phyloP scores from a whole-genome alignment of 2,113 vertebrate species.

The Neotoma lepida region DNA sequence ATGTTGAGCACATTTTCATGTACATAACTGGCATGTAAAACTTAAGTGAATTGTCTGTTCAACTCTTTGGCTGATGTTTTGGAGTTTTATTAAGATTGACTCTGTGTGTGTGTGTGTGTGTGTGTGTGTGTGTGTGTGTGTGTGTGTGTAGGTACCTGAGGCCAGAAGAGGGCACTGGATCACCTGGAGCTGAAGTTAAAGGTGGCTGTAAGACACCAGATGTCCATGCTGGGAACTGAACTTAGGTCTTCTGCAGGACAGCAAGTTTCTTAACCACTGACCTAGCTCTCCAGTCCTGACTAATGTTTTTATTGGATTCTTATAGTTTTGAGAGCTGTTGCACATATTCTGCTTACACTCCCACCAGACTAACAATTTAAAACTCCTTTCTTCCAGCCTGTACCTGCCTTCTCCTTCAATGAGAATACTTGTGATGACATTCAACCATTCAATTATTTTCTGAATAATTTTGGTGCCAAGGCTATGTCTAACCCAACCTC shows the following conservation, averaged over 20 bases:
- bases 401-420: not conserved
- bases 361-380: not conserved
- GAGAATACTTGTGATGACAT: not conserved
- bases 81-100: not conserved
- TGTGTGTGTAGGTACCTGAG: not conserved
- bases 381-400: not conserved
- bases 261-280: not conserved
- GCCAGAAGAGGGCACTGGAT: not conserved
- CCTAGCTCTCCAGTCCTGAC: not conserved
- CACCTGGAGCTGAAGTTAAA: not conserved
- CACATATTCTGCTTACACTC: not conserved
- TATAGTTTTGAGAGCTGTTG: not conserved
- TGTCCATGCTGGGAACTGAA: not conserved
- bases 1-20: conserved; percentile 5
- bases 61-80: not conserved
- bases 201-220: not conserved
- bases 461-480: not conserved
- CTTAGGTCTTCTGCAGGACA: not conserved
- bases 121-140: not conserved
- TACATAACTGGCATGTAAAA: not conserved
- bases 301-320: not conserved
- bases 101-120: not conserved
- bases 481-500: not conserved
- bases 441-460: not conserved
- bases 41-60: not conserved